Evolutionary conservation across 1,140 invertebrate species (phyloP), one percentile per base, ranked within the genome.

Genomic region (Sycobia sp.): DNA sequence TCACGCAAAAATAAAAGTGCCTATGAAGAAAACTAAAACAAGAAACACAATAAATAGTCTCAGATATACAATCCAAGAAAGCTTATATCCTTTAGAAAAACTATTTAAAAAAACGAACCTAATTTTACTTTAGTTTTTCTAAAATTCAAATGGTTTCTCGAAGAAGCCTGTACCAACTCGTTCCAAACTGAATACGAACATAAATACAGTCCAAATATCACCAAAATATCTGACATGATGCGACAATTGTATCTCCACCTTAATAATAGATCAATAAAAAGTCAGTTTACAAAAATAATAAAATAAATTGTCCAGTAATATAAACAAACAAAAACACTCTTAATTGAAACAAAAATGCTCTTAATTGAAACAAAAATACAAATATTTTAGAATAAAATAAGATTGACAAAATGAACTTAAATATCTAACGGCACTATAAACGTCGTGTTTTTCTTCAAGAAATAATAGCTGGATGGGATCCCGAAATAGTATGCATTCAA

Each of bases 401-500:
- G 14, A 9, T 39, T 10, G 36, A 27, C 10, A 27, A 51, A 34
- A 59, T 47, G 43, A 10, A 25, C 4, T n/a, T 13, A 0, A 65
- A 39, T 13, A 55, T 66, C 4, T 46, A 65, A 13, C 68, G 68
- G 57, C 67, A 51, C 20, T 20, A 39, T 18, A 25, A 62, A 9
- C 51, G 60, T 18, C 29, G 22, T 27, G 46, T 34, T 47, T 9
- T 57, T 11, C 13, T 66, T 9, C 51, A 62, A 59, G 2, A 54
- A 11, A 14, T 67, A 2, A 67, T 69, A 10, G 60, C 47, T 44
- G 39, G 66, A 11, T n/a, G 47, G 16, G 2, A 25, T n/a, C 68
- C 72, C 44, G 39, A 38, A 16, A 62, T 59, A 11, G 56, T 67
- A 29, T 71, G 68, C 53, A n/a, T n/a, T n/a, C n/a, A n/a, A n/a